Evolutionary conservation across 2,797 vertebrate genomes (phyloP).

Genomic region (Diglossa cyanea): DNA sequence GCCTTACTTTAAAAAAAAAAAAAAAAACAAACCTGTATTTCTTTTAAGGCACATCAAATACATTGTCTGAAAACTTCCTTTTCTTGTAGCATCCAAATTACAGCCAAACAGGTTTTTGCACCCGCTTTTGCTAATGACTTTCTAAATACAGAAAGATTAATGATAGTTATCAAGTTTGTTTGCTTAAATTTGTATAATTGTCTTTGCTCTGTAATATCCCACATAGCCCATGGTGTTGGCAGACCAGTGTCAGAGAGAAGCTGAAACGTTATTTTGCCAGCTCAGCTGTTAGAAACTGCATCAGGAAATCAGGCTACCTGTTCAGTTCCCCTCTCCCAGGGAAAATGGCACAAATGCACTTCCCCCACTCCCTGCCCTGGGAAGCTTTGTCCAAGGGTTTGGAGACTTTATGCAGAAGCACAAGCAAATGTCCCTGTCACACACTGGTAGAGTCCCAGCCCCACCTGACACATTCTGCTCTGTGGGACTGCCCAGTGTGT

Average conservation of each 20-base stretch:
- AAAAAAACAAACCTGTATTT: neutral
- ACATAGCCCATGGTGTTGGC: neutral
- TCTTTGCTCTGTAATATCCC: neutral
- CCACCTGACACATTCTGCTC: neutral
- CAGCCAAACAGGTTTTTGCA: neutral
- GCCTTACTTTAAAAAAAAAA: neutral
- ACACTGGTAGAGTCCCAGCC: fast-evolving
- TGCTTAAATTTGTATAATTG: neutral
- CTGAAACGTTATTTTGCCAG: neutral
- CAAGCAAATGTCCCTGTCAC: neutral
- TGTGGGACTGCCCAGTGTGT: neutral
- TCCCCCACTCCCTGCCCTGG: fast-evolving
- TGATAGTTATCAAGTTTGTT: neutral
- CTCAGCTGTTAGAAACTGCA: neutral
- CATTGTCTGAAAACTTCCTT: neutral
- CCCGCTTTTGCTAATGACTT: neutral
- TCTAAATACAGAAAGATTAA: neutral
- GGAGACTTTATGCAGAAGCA: neutral
- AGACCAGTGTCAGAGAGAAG: neutral
- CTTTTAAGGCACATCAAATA: neutral
- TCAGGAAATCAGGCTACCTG: neutral
- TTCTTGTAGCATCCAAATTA: neutral
- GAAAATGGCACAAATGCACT: neutral
- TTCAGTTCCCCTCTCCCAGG: neutral
- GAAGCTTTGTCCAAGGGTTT: neutral